Percentiles rank a stretch among this genome's conserved stretches.
These are phyloP conservation scores for Parelbella ahira DNA, from an alignment of 2,888 invertebrate species.

Conservation along the genomic window DNA sequence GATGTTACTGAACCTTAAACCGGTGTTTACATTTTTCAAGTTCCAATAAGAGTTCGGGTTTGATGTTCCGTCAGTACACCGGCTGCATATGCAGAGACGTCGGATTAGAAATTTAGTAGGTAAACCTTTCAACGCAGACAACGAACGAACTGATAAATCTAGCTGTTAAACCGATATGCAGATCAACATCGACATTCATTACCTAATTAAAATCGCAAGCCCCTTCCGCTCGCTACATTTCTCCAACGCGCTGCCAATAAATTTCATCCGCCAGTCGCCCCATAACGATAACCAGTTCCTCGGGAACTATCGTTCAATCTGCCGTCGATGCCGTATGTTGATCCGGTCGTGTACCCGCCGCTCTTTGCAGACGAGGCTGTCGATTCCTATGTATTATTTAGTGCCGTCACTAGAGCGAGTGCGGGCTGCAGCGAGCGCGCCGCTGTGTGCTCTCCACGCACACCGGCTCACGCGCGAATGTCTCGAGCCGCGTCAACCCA, in stretches of 20 bases:
- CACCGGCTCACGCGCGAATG: constrained; percentile 46
- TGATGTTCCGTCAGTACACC: too few relatives aligned
- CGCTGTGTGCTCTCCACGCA: constrained; percentile 39
- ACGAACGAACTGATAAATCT: constrained; percentile 73
- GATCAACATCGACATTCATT: constrained; percentile 81
- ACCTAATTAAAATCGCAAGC: constrained; percentile 80
- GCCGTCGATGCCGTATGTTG: constrained; percentile 79
- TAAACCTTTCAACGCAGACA: constrained; percentile 62
- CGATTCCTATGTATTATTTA: constrained; percentile 79
- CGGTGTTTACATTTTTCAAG: constrained; percentile 4
- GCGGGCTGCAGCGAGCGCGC: constrained; percentile 38
- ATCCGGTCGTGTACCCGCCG: constrained; percentile 79
- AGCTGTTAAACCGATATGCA: constrained; percentile 77
- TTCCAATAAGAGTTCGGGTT: too few relatives aligned
- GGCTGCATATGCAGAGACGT: too few relatives aligned
- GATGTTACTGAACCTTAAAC: constrained; percentile 18
- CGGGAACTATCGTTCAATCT: constrained; percentile 81
- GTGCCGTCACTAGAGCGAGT: constrained; percentile 62
- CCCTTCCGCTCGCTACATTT: constrained; percentile 81
- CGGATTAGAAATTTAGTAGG: constrained; percentile 59
- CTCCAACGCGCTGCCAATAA: constrained; percentile 79
- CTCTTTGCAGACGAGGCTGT: constrained; percentile 74
- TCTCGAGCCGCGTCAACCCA: constrained; percentile 62
- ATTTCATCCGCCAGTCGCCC: constrained; percentile 79
- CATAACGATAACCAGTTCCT: constrained; percentile 81